Base-by-base conservation (phyloP, 64 coral and sea anemone species). In the Porites australiensis region DNA sequence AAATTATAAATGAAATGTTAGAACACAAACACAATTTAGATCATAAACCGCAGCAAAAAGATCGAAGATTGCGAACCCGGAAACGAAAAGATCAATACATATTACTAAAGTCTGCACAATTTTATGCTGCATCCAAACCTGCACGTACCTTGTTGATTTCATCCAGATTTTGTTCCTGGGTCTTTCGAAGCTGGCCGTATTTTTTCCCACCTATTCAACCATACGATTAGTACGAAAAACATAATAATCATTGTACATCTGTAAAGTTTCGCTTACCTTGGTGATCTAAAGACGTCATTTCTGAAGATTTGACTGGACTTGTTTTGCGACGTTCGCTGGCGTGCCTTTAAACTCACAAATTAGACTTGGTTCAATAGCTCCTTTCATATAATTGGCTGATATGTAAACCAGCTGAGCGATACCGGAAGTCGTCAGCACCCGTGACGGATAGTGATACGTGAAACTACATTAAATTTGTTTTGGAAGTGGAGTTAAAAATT, bases 61-160 rank as follows among this genome's bases (percentile, higher is more conserved):
- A 3, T 58, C 58, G 20, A 55, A 44, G 9, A 5, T 4, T 11
- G n/a, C 58, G 57, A 88, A 74, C 57, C 68, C 68, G 73, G 68
- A 88, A 76, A 70, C 69, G 13, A 58, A 88, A 58, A 37, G 19
- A 75, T 76, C 22, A 73, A 44, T 60, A 75, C 2, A 75, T 5
- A 21, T 16, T 14, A 65, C 46, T 2, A 19, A 13, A 81, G 44
- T 5, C 6, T 23, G 22, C 10, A 14, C 49, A 88, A 21, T 2
- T 37, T 20, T n/a, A 23, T 64, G 45, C 27, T 43, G 51, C 13
- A 47, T 52, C 1, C 9, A 6, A 72, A 8, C 6, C 70, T 6
- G 44, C 21, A 68, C 63, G 57, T 87, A 98, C 96, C 93, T 90
- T 86, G 73, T 98, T 98, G 64, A 98, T 98, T 90, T 98, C 96